A percentile compares a stretch with the other conserved stretches of the same genome.
phyloP scores from a whole-genome alignment of 35 echinoderm and acorn worm species.

The Diadema setosum region DNA sequence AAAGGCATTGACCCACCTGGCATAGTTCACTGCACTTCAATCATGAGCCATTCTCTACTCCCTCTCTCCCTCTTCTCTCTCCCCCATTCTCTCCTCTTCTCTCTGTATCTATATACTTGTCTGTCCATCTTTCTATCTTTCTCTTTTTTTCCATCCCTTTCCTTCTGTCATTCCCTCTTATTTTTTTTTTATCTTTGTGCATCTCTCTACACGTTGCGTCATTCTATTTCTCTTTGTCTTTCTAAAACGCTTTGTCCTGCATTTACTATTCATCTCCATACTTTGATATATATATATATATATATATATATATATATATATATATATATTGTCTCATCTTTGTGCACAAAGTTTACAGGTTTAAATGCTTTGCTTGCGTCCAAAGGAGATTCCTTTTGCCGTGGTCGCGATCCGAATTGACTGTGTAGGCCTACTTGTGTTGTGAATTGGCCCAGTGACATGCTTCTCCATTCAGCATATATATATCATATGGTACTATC shows the following conservation, averaged over 20 bases:
- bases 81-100: neutral
- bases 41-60: neutral
- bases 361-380: no score
- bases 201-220: neutral
- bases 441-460: no score
- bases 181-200: neutral
- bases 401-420: no score
- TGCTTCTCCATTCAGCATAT: no score
- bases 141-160: neutral
- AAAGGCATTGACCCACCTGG: neutral
- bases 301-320: no score
- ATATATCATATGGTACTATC: no score
- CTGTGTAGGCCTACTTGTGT: no score
- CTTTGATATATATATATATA: no score
- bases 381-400: no score
- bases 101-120: neutral
- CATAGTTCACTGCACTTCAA: neutral
- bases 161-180: neutral
- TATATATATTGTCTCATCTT: no score
- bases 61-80: neutral
- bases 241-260: neutral
- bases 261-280: neutral
- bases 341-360: no score
- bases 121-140: neutral
- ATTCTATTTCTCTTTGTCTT: neutral